phyloP scores from a whole-genome alignment of 2,797 vertebrate species.

The Masticophis lateralis region DNA sequence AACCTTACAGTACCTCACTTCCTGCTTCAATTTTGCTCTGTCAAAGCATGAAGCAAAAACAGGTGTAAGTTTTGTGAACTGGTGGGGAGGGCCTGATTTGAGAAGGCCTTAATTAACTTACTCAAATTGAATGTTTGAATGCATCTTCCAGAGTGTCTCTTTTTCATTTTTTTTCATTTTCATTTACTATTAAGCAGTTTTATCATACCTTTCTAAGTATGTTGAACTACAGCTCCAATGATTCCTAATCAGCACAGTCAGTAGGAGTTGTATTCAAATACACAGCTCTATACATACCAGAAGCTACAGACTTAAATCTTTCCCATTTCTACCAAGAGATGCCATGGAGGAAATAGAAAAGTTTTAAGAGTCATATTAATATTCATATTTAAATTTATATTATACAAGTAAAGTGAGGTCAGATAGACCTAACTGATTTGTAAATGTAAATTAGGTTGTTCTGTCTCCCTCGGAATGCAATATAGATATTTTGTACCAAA shows the following conservation, averaged over 20 bases:
- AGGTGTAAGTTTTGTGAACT: background rate
- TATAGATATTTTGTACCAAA: too few species aligned
- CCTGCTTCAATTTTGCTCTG: background rate
- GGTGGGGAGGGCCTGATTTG: background rate
- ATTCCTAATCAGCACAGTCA: background rate
- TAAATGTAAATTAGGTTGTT: too few species aligned
- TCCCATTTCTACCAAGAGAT: background rate
- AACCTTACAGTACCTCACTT: background rate
- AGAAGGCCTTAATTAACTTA: background rate
- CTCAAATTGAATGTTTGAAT: background rate
- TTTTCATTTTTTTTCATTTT: background rate
- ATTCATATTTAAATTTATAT: too few species aligned
- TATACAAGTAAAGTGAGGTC: too few species aligned
- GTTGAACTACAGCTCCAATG: background rate
- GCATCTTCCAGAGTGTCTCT: background rate
- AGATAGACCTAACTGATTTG: too few species aligned
- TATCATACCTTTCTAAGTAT: background rate
- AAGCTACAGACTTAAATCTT: background rate
- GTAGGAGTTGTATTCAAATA: background rate
- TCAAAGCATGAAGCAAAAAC: background rate
- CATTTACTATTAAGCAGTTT: background rate
- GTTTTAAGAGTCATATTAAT: too few species aligned
- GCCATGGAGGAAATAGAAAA: background rate
- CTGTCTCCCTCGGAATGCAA: too few species aligned
- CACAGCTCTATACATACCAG: background rate